Percentiles rank a stretch among this genome's conserved stretches.
Evolutionary conservation across 2,797 vertebrate genomes (phyloP).

Genomic region (Acrossocheilus wenchowensis): DNA sequence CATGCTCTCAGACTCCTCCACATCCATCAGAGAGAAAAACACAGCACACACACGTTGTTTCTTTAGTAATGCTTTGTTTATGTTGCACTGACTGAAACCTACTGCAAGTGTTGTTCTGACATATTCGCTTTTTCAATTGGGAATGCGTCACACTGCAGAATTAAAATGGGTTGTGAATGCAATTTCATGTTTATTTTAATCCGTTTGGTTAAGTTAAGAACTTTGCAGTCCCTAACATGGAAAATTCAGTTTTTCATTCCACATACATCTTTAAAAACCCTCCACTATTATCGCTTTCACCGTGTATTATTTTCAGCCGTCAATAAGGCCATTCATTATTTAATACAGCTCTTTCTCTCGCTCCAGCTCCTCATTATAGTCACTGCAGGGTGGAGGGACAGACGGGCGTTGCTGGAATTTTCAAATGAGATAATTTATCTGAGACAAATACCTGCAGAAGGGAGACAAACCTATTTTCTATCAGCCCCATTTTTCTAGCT

Average conservation of each 20-base stretch:
- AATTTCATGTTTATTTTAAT: constrained; percentile 1
- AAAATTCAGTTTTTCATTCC: background rate
- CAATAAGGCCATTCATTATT: constrained; percentile 46
- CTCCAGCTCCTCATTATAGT: constrained; percentile 70
- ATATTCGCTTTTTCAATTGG: background rate
- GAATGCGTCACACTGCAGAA: background rate
- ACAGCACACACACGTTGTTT: background rate
- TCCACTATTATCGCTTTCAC: constrained; percentile 23
- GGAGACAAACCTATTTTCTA: constrained; percentile 67
- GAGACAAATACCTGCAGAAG: constrained; percentile 69
- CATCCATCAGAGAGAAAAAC: constrained; percentile 40
- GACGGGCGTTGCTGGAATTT: constrained; percentile 61
- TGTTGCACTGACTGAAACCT: background rate
- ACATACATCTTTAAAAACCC: constrained; percentile 20
- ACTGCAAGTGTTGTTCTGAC: background rate
- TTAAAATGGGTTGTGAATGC: background rate
- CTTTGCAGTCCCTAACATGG: background rate
- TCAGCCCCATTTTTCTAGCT: constrained; percentile 53
- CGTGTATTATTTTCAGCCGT: constrained; percentile 33
- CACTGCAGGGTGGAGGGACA: constrained; percentile 65
- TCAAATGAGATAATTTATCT: constrained; percentile 73
- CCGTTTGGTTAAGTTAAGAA: constrained; percentile 1
- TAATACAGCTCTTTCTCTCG: constrained; percentile 54
- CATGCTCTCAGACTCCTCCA: constrained; percentile 37
- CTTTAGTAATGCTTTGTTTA: constrained; percentile 10